Evolutionary conservation across 1,140 invertebrate genomes (phyloP).

Genomic region (Liolophura sinensis): DNA sequence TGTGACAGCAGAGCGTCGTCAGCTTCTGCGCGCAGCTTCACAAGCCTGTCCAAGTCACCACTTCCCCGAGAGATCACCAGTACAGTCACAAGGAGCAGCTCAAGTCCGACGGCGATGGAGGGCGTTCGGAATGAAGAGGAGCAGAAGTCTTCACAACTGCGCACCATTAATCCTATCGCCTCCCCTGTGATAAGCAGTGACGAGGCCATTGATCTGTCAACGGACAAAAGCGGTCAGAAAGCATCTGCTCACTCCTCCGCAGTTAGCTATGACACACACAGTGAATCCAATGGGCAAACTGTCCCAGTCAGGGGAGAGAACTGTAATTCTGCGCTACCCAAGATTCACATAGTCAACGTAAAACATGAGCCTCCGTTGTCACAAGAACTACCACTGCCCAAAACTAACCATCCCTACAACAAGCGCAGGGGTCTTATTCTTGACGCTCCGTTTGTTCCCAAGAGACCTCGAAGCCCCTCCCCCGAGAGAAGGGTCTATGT

Average conservation of each 20-base stretch:
- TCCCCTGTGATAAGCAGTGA: background rate
- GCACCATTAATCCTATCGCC: too few species aligned
- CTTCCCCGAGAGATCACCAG: too few species aligned
- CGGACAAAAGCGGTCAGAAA: background rate
- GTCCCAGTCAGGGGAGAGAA: too few species aligned
- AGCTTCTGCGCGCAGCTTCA: too few species aligned
- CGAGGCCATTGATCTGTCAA: background rate
- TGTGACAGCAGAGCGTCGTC: too few species aligned
- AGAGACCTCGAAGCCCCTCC: slow-evolving; percentile 38
- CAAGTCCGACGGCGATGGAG: too few species aligned
- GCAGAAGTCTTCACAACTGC: too few species aligned
- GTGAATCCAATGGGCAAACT: background rate
- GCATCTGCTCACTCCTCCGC: background rate
- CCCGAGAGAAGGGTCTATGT: slow-evolving; percentile 44
- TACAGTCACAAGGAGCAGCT: too few species aligned
- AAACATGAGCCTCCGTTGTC: slow-evolving; percentile 30
- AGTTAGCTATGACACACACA: background rate
- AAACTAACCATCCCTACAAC: slow-evolving; percentile 44
- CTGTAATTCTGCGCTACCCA: slow-evolving; percentile 19
- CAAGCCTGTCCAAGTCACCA: too few species aligned
- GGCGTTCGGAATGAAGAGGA: too few species aligned
- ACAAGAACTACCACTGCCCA: slow-evolving; percentile 40
- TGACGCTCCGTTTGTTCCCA: slow-evolving; percentile 46
- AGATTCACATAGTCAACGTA: slow-evolving; percentile 46
- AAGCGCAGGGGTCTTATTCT: slow-evolving; percentile 46